phyloP scores from a whole-genome alignment of 2,797 vertebrate species.

The Heteromormyrus szaboi region DNA sequence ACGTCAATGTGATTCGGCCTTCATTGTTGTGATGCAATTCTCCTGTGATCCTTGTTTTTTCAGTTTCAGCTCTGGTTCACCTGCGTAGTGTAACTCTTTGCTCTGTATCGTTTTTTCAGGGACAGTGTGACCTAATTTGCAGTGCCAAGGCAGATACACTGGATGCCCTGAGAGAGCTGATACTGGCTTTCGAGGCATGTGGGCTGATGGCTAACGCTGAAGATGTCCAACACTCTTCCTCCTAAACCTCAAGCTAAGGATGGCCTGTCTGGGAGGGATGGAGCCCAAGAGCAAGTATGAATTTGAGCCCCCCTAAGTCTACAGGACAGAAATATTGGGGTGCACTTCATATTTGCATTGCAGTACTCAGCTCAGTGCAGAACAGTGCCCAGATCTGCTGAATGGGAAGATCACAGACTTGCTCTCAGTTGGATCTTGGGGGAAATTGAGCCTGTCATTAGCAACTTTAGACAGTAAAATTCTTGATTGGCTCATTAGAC shows the following conservation, averaged over 20 bases:
- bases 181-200: conserved; percentile 80
- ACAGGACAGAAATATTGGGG: background rate
- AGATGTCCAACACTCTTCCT: background rate
- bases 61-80: background rate
- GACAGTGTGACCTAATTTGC: conserved; percentile 82
- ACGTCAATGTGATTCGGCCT: background rate
- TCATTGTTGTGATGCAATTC: background rate
- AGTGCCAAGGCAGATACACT: conserved; percentile 83
- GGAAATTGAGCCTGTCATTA: background rate
- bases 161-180: conserved; percentile 88
- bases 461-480: background rate
- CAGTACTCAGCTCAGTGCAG: background rate
- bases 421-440: background rate
- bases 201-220: conserved; percentile 58
- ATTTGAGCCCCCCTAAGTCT: background rate
- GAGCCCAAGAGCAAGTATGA: background rate
- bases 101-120: conserved; percentile 1
- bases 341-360: background rate
- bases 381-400: background rate
- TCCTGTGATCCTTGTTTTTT: background rate
- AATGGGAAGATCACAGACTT: background rate
- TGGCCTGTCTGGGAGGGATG: background rate
- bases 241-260: background rate
- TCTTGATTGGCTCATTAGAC: background rate
- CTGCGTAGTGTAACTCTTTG: background rate